Evolutionary conservation across 2,797 vertebrate genomes (phyloP).

Genomic region (Girardinus metallicus): DNA sequence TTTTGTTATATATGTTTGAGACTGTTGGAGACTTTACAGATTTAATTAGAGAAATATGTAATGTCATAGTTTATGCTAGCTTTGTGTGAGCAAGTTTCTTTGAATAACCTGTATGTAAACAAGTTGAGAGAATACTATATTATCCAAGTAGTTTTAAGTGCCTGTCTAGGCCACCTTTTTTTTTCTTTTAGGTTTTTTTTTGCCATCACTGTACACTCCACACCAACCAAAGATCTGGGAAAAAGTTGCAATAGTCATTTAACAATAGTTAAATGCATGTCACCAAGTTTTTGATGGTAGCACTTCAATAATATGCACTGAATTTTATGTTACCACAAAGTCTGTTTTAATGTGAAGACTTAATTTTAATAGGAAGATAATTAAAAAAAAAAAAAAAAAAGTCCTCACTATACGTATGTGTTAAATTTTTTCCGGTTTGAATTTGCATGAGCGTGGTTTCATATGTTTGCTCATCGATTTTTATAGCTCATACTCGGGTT

Average conservation of each 20-base stretch:
- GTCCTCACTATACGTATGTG: background rate
- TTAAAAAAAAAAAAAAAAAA: conserved; percentile 21
- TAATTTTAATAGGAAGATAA: background rate
- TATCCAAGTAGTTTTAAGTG: conserved; percentile 73
- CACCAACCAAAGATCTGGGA: conserved; percentile 67
- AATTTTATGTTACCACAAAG: conserved; percentile 39
- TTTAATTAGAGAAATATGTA: conserved; percentile 28
- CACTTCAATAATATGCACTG: conserved; percentile 67
- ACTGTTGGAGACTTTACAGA: conserved; percentile 30
- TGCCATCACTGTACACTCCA: conserved; percentile 21
- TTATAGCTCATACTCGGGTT: conserved; percentile 48
- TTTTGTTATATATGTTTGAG: conserved; percentile 30
- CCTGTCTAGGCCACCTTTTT: conserved; percentile 63
- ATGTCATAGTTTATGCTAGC: conserved; percentile 27
- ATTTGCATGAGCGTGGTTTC: conserved; percentile 42
- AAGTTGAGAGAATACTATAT: conserved; percentile 41
- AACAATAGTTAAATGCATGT: conserved; percentile 65
- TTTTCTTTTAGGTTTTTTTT: conserved; percentile 25
- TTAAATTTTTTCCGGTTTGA: conserved; percentile 22
- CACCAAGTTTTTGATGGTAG: conserved; percentile 46
- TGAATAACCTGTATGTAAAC: conserved; percentile 39
- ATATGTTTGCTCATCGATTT: conserved; percentile 49
- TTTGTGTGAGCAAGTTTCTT: conserved; percentile 36
- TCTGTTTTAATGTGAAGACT: conserved; percentile 29
- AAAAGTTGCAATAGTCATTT: conserved; percentile 63